Conservation (phyloP, 2,888 invertebrate species). For the Hirudinaria manillensis region DNA sequence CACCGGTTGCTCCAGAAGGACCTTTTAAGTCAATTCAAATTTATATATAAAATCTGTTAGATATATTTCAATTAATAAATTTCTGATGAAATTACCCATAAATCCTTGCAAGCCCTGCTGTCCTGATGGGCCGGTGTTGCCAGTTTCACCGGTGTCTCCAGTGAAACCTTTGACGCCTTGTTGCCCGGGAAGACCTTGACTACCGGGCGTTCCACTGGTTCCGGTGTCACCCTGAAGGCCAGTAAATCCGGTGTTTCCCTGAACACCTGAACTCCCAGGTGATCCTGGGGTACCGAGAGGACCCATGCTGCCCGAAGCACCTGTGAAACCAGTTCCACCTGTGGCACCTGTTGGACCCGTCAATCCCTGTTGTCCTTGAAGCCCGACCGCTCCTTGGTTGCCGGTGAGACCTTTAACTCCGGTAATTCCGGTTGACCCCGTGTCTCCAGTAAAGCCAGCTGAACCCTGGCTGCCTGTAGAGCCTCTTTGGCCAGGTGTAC, state of each 20-base stretch:
- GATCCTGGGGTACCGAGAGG: slow-evolving; percentile 21
- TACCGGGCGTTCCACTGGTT: slow-evolving; percentile 35
- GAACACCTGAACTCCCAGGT: slow-evolving; percentile 5
- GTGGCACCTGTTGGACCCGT: slow-evolving; percentile 32
- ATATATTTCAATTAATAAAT: neutral
- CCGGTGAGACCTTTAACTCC: slow-evolving; percentile 25
- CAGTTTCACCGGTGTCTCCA: slow-evolving; percentile 28
- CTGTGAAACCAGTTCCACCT: slow-evolving; percentile 16
- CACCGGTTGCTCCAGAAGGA: slow-evolving; percentile 10
- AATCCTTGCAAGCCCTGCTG: too few relatives aligned
- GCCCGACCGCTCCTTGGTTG: slow-evolving; percentile 14
- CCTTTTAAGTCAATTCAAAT: slow-evolving; percentile 9
- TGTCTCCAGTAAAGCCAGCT: slow-evolving; percentile 20
- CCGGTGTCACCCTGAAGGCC: slow-evolving; percentile 35
- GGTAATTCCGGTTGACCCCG: slow-evolving; percentile 13
- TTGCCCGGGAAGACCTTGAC: slow-evolving; percentile 35
- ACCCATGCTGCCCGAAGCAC: slow-evolving; percentile 23
- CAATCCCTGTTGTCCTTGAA: slow-evolving; percentile 17
- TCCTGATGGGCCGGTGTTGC: slow-evolving; percentile 11
- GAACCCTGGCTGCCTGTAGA: slow-evolving; percentile 3
- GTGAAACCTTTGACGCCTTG: slow-evolving; percentile 23
- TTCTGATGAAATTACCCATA: neutral
- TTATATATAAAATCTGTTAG: neutral
- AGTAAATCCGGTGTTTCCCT: slow-evolving; percentile 29
- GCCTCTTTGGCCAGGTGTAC: slow-evolving; percentile 33